A percentile compares a stretch with the other conserved stretches of the same genome.
These are phyloP conservation scores for Lethocerus indicus DNA, from an alignment of 1,140 invertebrate genomes.

Conservation along the genomic window DNA sequence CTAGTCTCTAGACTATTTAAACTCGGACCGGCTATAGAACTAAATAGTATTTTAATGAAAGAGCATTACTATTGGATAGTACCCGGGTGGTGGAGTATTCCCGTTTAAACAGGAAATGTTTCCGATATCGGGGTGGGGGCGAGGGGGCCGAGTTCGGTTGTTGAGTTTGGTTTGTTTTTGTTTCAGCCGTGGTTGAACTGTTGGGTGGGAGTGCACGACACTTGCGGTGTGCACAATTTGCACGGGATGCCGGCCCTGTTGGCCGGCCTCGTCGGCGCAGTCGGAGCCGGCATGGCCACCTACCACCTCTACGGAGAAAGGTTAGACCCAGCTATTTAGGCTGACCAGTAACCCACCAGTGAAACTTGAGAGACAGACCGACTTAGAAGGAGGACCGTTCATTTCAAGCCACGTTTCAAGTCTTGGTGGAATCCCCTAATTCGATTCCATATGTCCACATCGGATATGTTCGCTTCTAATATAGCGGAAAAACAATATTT, in stretches of 20 bases:
- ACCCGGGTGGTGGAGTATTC: too few species aligned
- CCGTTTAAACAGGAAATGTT: too few species aligned
- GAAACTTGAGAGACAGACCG: too few species aligned
- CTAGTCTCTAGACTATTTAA: too few species aligned
- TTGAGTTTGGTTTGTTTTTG: too few species aligned
- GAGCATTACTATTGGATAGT: too few species aligned
- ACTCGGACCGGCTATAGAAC: too few species aligned
- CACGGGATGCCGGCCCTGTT: slow-evolving; percentile 89
- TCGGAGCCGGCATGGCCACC: slow-evolving; percentile 52
- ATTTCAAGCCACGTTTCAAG: background rate
- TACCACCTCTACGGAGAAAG: slow-evolving; percentile 10
- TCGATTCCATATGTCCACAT: background rate
- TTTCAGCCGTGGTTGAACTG: slow-evolving; percentile 51
- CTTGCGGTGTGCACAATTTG: slow-evolving; percentile 89
- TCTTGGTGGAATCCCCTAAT: background rate
- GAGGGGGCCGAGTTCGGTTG: too few species aligned
- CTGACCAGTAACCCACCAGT: background rate
- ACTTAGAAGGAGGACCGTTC: background rate
- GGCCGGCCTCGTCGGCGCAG: slow-evolving; percentile 57
- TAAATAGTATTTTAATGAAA: too few species aligned
- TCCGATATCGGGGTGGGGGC: too few species aligned
- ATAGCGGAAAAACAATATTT: too few species aligned
- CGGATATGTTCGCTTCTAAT: too few species aligned
- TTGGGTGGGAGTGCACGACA: slow-evolving; percentile 64
- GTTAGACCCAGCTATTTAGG: slow-evolving; percentile 1